Evolutionary conservation across 2,113 vertebrate species (phyloP).

Genomic region (Calyptommatus sinebrachiatus): DNA sequence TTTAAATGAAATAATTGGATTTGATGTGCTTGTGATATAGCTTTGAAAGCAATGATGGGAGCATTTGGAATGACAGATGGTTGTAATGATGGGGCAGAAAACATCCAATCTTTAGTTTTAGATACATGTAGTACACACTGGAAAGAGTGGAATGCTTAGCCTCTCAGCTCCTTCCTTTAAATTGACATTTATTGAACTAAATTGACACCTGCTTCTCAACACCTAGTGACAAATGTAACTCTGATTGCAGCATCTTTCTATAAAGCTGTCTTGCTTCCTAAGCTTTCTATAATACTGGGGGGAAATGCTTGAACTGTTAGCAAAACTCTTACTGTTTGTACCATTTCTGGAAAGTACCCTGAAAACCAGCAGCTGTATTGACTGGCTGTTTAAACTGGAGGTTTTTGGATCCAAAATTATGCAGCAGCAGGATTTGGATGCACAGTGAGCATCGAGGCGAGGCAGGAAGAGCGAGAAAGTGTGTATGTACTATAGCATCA

Average conservation of each 20-base stretch:
- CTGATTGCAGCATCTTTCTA: conserved; percentile 25
- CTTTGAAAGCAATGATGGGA: background rate
- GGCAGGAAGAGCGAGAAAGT: conserved; percentile 41
- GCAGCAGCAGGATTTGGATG: conserved; percentile 67
- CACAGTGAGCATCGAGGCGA: conserved; percentile 58
- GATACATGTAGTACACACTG: no score
- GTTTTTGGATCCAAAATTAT: conserved; percentile 78
- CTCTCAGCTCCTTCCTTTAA: background rate
- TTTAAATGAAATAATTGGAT: background rate
- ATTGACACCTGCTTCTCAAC: background rate
- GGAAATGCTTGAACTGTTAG: conserved; percentile 64
- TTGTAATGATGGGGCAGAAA: background rate
- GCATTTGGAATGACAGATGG: background rate
- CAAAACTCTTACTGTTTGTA: conserved; percentile 68
- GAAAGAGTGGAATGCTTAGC: background rate
- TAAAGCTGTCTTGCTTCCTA: conserved; percentile 25
- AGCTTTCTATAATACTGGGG: conserved; percentile 52
- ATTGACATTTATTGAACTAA: background rate
- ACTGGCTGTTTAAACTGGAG: conserved; percentile 80
- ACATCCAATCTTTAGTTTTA: background rate
- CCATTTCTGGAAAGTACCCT: conserved; percentile 61
- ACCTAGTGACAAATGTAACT: conserved; percentile 20
- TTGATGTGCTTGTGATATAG: background rate
- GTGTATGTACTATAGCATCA: conserved; percentile 27
- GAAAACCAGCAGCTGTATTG: conserved; percentile 69